Base-by-base conservation (phyloP, 2,113 vertebrate species). In the Anarrhichthys ocellatus region DNA sequence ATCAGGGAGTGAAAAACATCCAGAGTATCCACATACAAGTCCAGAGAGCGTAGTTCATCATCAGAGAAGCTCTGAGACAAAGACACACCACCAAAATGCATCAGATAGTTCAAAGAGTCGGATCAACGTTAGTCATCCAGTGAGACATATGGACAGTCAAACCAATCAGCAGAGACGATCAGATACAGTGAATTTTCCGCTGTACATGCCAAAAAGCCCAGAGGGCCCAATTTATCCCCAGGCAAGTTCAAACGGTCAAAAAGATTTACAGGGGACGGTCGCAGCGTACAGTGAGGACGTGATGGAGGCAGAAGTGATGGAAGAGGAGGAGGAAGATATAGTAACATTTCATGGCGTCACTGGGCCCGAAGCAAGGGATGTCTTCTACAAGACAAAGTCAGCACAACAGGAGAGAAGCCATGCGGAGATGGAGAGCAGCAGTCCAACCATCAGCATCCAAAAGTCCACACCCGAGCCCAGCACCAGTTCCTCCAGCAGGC, bases 311-410 rank as follows among this genome's bases (percentile, higher is more conserved):
- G 66, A 86, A 29, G 59, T 78, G 3, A 27, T 9, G 14, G 63
- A 68, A 2, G 73, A 40, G 22, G 61, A 68, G 5, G 71, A 48
- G 15, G n/a, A 83, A 69, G 82, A 63, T 58, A 73, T 63, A 15
- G 59, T 72, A 58, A 24, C 75, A 14, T 76, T 85, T 77, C 76
- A 76, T 14, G 82, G 84, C 59, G 32, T 87, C 22, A 80, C 74
- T 1, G 68, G 58, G 11, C 20, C 62, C 46, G 42, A 81, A 29
- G 84, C 20, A 66, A 52, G 17, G 3, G 81, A 90, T 46, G 72
- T 81, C n/a, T 24, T 40, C 27, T 59, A 81, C 64, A 11, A 46
- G 18, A 20, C 81, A 4, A 61, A 81, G 11, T 10, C 64, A 48
- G 29, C 15, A 7, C 87, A 73, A 17, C 93, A 73, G 27, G 80